phyloP scores from a whole-genome alignment of 2,113 vertebrate species.

The Myrmophylax atrothorax region DNA sequence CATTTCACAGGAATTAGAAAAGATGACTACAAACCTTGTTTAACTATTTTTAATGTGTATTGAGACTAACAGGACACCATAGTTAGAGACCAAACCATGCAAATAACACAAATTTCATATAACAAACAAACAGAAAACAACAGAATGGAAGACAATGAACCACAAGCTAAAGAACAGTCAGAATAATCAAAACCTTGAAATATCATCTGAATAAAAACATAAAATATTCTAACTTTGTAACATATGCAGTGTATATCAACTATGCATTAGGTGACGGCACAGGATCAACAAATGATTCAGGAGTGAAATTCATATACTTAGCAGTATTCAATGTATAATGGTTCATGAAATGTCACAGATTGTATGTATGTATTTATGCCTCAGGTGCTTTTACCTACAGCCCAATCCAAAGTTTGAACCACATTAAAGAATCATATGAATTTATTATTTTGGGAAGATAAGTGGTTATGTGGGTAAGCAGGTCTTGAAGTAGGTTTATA shows the following conservation, averaged over 20 bases:
- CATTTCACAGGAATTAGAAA: background rate
- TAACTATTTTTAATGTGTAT: background rate
- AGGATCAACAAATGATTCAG: background rate
- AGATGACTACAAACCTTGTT: background rate
- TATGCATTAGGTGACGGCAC: rapidly evolving
- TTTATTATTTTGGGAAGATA: background rate
- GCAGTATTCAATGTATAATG: background rate
- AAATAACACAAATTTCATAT: background rate
- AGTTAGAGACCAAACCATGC: background rate
- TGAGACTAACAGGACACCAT: background rate
- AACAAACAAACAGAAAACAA: background rate
- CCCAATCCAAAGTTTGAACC: background rate
- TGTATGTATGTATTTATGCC: background rate
- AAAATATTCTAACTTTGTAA: background rate
- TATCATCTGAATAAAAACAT: background rate
- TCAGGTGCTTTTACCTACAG: background rate
- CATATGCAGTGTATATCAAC: background rate
- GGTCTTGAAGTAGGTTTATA: background rate
- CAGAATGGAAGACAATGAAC: background rate
- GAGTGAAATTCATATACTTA: background rate
- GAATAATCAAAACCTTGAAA: background rate
- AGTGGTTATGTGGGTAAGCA: background rate
- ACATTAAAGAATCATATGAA: background rate
- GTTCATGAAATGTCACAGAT: background rate
- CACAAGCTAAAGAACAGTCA: background rate